Conservation (phyloP, 2,797 vertebrate species). For the Gymnothorax reevesii region DNA sequence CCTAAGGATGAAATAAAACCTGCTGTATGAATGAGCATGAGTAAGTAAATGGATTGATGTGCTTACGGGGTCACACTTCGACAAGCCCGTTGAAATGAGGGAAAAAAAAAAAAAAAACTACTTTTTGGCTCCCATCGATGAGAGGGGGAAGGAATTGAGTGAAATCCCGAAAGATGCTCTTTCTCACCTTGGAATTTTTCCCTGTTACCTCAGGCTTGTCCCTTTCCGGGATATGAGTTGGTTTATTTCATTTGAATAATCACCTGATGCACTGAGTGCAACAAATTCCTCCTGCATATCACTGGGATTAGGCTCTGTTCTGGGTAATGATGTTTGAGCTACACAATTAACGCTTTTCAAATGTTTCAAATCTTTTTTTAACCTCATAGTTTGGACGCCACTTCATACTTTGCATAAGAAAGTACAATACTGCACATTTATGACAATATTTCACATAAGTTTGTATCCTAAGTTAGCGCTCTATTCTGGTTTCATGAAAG, state of each 20-base stretch:
- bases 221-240: neutral
- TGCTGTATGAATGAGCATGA: neutral
- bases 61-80: neutral
- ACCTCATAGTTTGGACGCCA: neutral
- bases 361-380: neutral
- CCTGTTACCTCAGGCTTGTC: too few species aligned
- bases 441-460: neutral
- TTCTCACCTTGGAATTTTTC: too few species aligned
- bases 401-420: neutral
- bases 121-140: slow-evolving; percentile 13
- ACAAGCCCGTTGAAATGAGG: slow-evolving; percentile 25
- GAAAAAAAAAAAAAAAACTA: neutral
- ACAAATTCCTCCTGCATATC: neutral
- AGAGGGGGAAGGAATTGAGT: slow-evolving; percentile 6
- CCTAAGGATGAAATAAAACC: neutral
- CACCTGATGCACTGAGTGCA: neutral
- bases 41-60: neutral
- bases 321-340: neutral
- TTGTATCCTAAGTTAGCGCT: neutral
- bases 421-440: neutral
- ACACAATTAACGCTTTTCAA: neutral
- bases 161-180: too few species aligned
- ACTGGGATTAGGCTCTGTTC: neutral
- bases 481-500: neutral
- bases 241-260: slow-evolving; percentile 15